These are phyloP conservation scores for Eustalomyia histrio DNA, from an alignment of 2,888 invertebrate genomes.

Conservation along the genomic window DNA sequence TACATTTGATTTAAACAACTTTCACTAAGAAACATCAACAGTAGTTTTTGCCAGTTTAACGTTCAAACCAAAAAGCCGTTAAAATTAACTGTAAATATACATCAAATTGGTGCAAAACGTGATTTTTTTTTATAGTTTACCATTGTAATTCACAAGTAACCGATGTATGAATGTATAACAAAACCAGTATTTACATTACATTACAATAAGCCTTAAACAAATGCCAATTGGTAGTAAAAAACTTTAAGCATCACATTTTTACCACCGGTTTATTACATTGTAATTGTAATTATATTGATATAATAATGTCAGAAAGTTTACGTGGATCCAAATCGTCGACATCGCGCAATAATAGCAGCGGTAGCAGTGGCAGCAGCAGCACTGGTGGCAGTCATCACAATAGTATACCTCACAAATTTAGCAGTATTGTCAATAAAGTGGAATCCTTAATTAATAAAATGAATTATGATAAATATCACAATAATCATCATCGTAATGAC, in stretches of 20 bases:
- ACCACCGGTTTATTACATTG: slow-evolving; percentile 10
- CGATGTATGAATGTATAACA: slow-evolving; percentile 22
- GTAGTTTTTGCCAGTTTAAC: not conserved
- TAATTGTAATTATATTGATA: not conserved
- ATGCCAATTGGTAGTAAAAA: not conserved
- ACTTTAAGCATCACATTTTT: not conserved
- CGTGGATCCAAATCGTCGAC: slow-evolving; percentile 69
- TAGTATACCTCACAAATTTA: slow-evolving; percentile 71
- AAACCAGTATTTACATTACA: slow-evolving; percentile 32
- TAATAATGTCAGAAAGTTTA: slow-evolving; percentile 76
- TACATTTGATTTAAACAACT: slow-evolving; percentile 51
- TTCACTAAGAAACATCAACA: slow-evolving; percentile 44
- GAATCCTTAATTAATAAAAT: slow-evolving; percentile 76
- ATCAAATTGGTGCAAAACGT: slow-evolving; percentile 57
- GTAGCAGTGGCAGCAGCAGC: slow-evolving; percentile 45
- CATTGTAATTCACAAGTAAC: slow-evolving; percentile 11
- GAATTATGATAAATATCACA: slow-evolving; percentile 72
- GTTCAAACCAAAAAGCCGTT: slow-evolving; percentile 15
- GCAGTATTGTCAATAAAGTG: slow-evolving; percentile 77
- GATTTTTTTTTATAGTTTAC: slow-evolving; percentile 38
- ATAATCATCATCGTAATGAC: slow-evolving; percentile 24
- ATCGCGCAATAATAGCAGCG: slow-evolving; percentile 38
- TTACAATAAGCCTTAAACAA: not conserved
- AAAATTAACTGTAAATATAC: slow-evolving; percentile 20
- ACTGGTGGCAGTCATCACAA: slow-evolving; percentile 38